Conservation (phyloP, 2,113 vertebrate species). For the Cottus gobio region DNA sequence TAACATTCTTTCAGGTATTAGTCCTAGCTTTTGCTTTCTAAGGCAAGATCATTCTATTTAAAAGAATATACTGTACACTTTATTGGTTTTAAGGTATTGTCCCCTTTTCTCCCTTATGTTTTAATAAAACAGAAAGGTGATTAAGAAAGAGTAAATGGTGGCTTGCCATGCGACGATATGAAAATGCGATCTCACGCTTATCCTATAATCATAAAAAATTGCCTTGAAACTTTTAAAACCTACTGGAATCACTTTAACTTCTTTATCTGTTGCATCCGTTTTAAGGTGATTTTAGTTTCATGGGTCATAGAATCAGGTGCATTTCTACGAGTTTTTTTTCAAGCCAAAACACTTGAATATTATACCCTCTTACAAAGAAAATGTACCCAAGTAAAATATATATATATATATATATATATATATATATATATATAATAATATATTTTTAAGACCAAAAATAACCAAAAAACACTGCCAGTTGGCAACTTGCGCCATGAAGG, state of each 20-base stretch:
- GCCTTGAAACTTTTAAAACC: no score
- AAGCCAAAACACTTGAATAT: background rate
- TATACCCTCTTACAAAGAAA: background rate
- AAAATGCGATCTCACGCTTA: no score
- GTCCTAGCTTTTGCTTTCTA: background rate
- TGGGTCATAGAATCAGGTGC: background rate
- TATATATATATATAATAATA: no score
- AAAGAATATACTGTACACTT: background rate
- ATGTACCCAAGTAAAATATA: background rate
- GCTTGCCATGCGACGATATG: no score
- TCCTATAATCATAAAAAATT: no score
- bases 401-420: no score
- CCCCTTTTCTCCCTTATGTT: background rate
- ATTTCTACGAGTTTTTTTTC: background rate
- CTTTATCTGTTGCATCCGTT: background rate
- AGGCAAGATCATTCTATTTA: background rate
- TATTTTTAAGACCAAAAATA: background rate
- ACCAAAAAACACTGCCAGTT: background rate
- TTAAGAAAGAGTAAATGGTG: background rate
- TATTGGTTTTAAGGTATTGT: background rate
- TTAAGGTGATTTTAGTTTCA: conserved; percentile 1
- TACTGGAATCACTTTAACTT: no score
- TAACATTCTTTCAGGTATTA: background rate
- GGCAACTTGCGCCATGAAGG: background rate
- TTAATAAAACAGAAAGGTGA: background rate